These are phyloP conservation scores for Drosophila varians DNA, from an alignment of 1,140 invertebrate genomes.

Conservation along the genomic window DNA sequence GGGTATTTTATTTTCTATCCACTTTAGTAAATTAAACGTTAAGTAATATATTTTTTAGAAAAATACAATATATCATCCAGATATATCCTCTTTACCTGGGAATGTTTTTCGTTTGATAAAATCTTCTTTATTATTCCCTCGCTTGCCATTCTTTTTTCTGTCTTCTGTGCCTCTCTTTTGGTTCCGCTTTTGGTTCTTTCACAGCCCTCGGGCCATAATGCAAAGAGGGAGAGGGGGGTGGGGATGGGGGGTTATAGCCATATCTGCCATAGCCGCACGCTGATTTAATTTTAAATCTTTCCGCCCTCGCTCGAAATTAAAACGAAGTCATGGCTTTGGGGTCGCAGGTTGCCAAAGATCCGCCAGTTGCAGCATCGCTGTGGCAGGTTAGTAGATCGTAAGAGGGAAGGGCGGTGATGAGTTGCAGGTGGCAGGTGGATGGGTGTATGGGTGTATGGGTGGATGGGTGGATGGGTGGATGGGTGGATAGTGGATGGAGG, in stretches of 20 bases:
- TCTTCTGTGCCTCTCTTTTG: background rate
- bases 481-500: background rate
- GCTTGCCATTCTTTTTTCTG: background rate
- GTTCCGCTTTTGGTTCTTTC: conserved; percentile 21
- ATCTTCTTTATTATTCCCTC: conserved; percentile 3
- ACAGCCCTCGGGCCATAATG: background rate
- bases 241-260: background rate
- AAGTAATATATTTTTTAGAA: no score
- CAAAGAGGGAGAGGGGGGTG: background rate
- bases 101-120: background rate
- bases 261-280: conserved; percentile 18
- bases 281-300: conserved; percentile 79
- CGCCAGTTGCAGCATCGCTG: conserved; percentile 12
- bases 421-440: background rate
- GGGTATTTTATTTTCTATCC: no score
- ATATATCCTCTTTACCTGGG: background rate
- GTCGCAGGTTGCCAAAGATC: conserved; percentile 17
- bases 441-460: background rate
- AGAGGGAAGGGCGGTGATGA: background rate
- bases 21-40: no score
- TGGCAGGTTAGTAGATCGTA: conserved; percentile 63
- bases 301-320: conserved; percentile 70
- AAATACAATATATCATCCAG: no score
- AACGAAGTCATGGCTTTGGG: conserved; percentile 41
- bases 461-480: background rate